phyloP scores from a whole-genome alignment of 2,888 invertebrate genomes.

The Ariolimax columbianus region DNA sequence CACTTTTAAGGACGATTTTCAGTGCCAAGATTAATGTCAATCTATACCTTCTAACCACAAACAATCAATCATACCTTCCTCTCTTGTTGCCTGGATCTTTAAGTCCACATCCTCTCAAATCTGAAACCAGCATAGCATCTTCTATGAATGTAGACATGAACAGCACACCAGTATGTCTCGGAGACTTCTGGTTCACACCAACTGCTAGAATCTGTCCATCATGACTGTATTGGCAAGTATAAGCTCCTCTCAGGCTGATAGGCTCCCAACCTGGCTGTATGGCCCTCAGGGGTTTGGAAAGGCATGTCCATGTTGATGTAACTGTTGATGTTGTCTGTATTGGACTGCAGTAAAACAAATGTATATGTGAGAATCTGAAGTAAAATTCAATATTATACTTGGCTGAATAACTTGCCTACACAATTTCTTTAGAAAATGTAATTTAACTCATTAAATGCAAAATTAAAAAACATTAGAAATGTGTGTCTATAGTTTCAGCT shows the following conservation, averaged over 20 bases:
- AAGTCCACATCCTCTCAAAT: slow-evolving; percentile 69
- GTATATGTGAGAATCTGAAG: too few relatives aligned
- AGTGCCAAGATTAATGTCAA: too few relatives aligned
- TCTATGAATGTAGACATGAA: slow-evolving; percentile 74
- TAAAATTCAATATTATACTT: too few relatives aligned
- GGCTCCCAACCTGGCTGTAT: slow-evolving; percentile 66
- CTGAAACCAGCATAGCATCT: slow-evolving; percentile 69
- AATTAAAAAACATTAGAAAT: too few relatives aligned
- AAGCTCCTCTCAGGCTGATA: slow-evolving; percentile 67
- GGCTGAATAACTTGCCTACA: too few relatives aligned
- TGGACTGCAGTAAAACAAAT: neutral
- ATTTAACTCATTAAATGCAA: too few relatives aligned
- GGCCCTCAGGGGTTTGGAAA: slow-evolving; percentile 65
- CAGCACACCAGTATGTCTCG: slow-evolving; percentile 68
- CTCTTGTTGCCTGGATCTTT: slow-evolving; percentile 58
- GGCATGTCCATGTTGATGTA: slow-evolving; percentile 64
- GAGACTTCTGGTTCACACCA: slow-evolving; percentile 73
- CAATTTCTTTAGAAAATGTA: too few relatives aligned
- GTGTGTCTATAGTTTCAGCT: too few relatives aligned
- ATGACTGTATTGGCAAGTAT: slow-evolving; percentile 66
- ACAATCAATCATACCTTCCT: slow-evolving; percentile 59
- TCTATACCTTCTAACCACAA: neutral
- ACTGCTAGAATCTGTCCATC: slow-evolving; percentile 75
- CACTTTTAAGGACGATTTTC: too few relatives aligned
- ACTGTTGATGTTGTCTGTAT: slow-evolving; percentile 10